These are phyloP conservation scores for Bactericera cockerelli DNA, from an alignment of 1,140 invertebrate species.

Conservation along the genomic window DNA sequence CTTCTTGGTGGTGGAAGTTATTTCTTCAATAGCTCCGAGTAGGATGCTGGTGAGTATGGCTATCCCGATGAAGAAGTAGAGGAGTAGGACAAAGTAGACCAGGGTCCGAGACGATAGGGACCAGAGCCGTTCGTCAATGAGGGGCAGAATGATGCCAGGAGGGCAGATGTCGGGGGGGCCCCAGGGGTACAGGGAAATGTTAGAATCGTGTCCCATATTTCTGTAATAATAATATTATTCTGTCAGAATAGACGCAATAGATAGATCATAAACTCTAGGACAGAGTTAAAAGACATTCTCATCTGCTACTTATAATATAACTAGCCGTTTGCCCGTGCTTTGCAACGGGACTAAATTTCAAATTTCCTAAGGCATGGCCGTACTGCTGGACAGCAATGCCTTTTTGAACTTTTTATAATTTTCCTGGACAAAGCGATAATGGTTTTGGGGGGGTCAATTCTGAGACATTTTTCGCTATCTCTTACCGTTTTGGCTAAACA, in stretches of 20 bases:
- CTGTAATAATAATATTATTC: neutral
- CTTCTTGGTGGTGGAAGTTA: slow-evolving; percentile 43
- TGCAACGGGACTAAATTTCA: too few species aligned
- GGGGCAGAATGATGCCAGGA: slow-evolving; percentile 36
- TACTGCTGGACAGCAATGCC: too few species aligned
- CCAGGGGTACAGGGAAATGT: slow-evolving; percentile 19
- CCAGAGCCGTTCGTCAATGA: slow-evolving; percentile 40
- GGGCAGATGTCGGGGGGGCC: slow-evolving; percentile 29
- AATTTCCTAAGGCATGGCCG: too few species aligned
- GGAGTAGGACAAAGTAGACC: slow-evolving; percentile 37
- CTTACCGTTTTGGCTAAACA: too few species aligned
- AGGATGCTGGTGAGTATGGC: slow-evolving; percentile 47
- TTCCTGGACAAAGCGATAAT: too few species aligned
- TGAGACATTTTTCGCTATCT: too few species aligned
- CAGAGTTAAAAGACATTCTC: too few species aligned
- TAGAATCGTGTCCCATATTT: slow-evolving; percentile 15
- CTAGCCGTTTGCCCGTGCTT: too few species aligned
- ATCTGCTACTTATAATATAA: too few species aligned
- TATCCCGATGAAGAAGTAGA: slow-evolving; percentile 40
- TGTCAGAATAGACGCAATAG: neutral
- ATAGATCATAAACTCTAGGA: too few species aligned
- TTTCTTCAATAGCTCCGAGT: slow-evolving; percentile 47
- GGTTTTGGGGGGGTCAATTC: too few species aligned
- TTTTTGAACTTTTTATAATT: too few species aligned
- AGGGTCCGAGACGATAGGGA: slow-evolving; percentile 28